phyloP scores from a whole-genome alignment of 2,888 invertebrate species.

The Chrysotoxum bicinctum region DNA sequence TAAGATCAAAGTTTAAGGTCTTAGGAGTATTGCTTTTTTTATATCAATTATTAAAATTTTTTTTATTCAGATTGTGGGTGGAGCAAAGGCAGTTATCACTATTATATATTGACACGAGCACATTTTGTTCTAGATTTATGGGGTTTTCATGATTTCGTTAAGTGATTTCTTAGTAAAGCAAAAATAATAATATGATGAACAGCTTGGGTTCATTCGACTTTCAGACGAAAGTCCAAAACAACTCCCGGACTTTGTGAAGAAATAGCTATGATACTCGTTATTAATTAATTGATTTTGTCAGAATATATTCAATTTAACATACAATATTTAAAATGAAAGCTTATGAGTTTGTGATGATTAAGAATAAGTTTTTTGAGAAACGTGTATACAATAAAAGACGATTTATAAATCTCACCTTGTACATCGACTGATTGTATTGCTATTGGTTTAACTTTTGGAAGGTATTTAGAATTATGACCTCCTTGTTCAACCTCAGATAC shows the following conservation, averaged over 20 bases:
- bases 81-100: constrained; percentile 21
- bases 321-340: neutral
- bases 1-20: constrained; percentile 22
- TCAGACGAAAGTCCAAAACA: constrained; percentile 65
- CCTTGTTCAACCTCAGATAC: constrained; percentile 89
- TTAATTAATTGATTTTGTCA: neutral
- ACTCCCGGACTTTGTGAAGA: constrained; percentile 63
- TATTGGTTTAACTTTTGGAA: constrained; percentile 90
- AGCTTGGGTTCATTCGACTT: constrained; percentile 63
- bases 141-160: constrained; percentile 9
- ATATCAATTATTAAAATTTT: neutral
- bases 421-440: constrained; percentile 90
- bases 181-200: constrained; percentile 14
- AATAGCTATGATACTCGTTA: neutral
- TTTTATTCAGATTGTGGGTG: constrained; percentile 29
- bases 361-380: constrained; percentile 23
- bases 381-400: neutral
- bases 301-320: constrained; percentile 10
- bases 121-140: constrained; percentile 28
- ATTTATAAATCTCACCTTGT: constrained; percentile 82
- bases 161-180: constrained; percentile 7
- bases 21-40: neutral
- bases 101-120: constrained; percentile 24
- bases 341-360: neutral
- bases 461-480: constrained; percentile 87